A percentile compares a stretch with the other conserved stretches of the same genome.
These are phyloP conservation scores for Poeciliopsis paucimaculata DNA, from an alignment of 2,797 vertebrate species.

Conservation along the genomic window DNA sequence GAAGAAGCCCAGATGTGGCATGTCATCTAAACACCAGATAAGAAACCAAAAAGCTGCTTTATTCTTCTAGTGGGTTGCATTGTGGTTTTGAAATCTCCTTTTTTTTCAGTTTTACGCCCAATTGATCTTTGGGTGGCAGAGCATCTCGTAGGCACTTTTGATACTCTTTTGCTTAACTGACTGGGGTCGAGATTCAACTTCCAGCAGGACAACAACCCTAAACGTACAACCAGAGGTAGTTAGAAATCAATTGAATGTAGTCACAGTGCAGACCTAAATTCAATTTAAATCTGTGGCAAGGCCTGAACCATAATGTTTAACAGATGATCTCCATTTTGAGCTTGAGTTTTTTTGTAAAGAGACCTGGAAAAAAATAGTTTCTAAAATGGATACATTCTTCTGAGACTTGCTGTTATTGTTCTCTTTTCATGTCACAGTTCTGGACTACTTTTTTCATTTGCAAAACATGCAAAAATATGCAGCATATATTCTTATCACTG, in stretches of 20 bases:
- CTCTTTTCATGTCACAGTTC: neutral
- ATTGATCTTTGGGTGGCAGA: neutral
- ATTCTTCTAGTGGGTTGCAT: neutral
- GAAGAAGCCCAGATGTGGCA: neutral
- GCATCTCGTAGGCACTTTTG: neutral
- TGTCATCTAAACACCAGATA: neutral
- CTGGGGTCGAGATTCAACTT: neutral
- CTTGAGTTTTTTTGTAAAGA: neutral
- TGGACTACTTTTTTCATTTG: neutral
- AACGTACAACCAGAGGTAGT: neutral
- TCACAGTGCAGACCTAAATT: neutral
- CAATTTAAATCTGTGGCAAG: neutral
- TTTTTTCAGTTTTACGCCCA: neutral
- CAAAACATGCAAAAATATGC: neutral
- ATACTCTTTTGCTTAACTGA: neutral
- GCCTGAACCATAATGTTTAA: neutral
- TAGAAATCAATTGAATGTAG: neutral
- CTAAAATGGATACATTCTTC: neutral
- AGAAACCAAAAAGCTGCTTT: neutral
- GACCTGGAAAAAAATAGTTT: neutral
- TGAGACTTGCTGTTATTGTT: neutral
- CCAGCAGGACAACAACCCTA: no score
- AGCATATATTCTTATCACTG: neutral
- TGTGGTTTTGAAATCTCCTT: neutral
- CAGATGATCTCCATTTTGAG: neutral